A percentile compares a stretch with the other conserved stretches of the same genome.
phyloP scores from a whole-genome alignment of 1,140 invertebrate genomes.

The Prorops nasuta region DNA sequence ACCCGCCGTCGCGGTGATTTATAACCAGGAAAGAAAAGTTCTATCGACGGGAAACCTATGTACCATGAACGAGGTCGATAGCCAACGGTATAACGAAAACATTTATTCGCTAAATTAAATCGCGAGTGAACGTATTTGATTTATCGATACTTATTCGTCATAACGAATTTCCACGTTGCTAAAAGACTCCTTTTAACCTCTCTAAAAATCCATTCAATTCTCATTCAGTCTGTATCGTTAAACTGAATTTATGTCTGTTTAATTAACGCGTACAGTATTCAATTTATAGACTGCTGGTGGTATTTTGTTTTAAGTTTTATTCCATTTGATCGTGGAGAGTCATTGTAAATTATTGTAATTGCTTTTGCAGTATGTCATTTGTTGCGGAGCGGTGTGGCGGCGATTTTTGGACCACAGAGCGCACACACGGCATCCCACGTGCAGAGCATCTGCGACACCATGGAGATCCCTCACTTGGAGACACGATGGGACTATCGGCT shows the following conservation, averaged over 20 bases:
- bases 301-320: no score
- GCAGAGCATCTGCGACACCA: slow-evolving; percentile 93
- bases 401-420: slow-evolving; percentile 91
- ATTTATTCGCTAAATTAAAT: slow-evolving; percentile 25
- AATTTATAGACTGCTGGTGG: no score
- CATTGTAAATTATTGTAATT: no score
- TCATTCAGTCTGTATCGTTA: no score
- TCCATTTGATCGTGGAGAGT: no score
- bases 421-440: slow-evolving; percentile 87
- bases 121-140: slow-evolving; percentile 16
- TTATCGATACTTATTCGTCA: slow-evolving; percentile 17
- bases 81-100: slow-evolving; percentile 13
- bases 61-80: slow-evolving; percentile 13
- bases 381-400: slow-evolving; percentile 82
- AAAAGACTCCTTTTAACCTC: no score
- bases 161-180: no score
- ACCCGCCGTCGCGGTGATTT: slow-evolving; percentile 21
- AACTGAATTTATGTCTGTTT: no score
- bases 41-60: slow-evolving; percentile 3
- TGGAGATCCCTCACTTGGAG: slow-evolving; percentile 94
- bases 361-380: slow-evolving; percentile 80
- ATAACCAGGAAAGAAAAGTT: slow-evolving; percentile 13
- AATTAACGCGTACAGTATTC: no score
- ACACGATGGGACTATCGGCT: slow-evolving; percentile 89
- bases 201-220: no score